Evolutionary conservation across 2,113 vertebrate genomes (phyloP).

Genomic region (Tenebrosternarchus preto): DNA sequence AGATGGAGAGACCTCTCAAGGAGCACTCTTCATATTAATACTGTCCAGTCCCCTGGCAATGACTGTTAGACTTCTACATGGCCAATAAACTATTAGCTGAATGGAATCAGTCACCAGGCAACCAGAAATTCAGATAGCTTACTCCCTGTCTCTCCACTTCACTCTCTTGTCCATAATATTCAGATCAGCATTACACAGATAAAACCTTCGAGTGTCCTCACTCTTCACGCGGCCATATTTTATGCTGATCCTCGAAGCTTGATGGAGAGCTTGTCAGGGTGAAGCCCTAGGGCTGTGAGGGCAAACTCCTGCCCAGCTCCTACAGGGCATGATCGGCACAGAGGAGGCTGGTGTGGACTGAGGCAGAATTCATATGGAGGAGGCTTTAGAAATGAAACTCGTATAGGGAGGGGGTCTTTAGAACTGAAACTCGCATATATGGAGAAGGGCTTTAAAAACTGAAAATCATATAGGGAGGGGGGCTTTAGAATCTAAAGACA

Average conservation of each 20-base stretch:
- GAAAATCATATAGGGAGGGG: too few relatives aligned
- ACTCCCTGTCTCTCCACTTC: slow-evolving; percentile 39
- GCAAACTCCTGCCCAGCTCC: too few relatives aligned
- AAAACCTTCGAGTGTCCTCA: slow-evolving; percentile 29
- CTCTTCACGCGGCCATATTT: slow-evolving; percentile 15
- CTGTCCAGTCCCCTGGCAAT: slow-evolving; percentile 3
- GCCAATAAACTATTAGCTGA: slow-evolving; percentile 39
- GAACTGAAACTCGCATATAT: too few relatives aligned
- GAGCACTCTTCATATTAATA: slow-evolving; percentile 37
- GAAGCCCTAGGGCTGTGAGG: slow-evolving; percentile 55
- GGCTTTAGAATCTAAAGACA: too few relatives aligned
- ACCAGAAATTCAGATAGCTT: slow-evolving; percentile 61
- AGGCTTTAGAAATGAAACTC: too few relatives aligned
- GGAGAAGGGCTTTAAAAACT: too few relatives aligned
- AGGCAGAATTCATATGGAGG: slow-evolving; percentile 7
- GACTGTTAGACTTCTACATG: slow-evolving; percentile 36
- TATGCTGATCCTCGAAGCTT: slow-evolving; percentile 67
- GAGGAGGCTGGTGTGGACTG: slow-evolving; percentile 25
- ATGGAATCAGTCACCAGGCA: slow-evolving; percentile 65
- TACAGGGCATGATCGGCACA: slow-evolving; percentile 34
- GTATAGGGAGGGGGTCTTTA: too few relatives aligned
- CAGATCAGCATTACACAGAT: slow-evolving; percentile 33
- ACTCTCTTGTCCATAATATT: slow-evolving; percentile 43
- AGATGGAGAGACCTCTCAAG: neutral
- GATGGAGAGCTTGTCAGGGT: slow-evolving; percentile 70